A percentile compares a stretch with the other conserved stretches of the same genome.
These are phyloP conservation scores for Cygnus olor DNA, from an alignment of 2,797 vertebrate species.

Conservation along the genomic window DNA sequence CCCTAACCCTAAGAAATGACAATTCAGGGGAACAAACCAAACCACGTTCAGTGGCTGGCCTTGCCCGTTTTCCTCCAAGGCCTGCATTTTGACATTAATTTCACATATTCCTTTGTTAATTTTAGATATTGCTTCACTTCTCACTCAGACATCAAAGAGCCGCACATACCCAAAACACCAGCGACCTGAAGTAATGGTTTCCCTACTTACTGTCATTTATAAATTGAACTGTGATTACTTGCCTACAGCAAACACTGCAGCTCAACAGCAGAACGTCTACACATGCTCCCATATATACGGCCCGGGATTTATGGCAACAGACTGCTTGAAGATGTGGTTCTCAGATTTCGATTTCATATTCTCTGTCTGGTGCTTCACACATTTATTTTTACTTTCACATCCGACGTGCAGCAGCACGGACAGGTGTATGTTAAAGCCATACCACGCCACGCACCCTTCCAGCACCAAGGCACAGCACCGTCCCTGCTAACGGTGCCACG, in stretches of 20 bases:
- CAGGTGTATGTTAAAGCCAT: conserved; percentile 66
- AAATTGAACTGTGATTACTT: conserved; percentile 57
- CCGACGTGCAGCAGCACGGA: conserved; percentile 75
- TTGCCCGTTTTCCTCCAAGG: not conserved
- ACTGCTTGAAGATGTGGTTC: conserved; percentile 10
- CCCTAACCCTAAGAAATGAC: not conserved
- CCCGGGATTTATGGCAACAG: not conserved
- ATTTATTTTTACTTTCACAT: conserved; percentile 80
- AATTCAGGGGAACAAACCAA: not conserved
- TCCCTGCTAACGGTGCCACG: too few species aligned
- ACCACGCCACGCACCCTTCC: conserved; percentile 65
- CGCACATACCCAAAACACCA: not conserved
- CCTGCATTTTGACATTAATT: conserved; percentile 19
- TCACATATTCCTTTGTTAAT: not conserved
- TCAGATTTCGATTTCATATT: conserved; percentile 62
- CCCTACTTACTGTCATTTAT: conserved; percentile 25
- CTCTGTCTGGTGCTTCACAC: conserved; percentile 72
- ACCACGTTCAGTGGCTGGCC: not conserved
- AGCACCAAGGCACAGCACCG: not conserved
- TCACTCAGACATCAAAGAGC: conserved; percentile 41
- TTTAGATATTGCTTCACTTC: conserved; percentile 20
- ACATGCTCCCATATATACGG: not conserved
- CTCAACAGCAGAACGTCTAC: conserved; percentile 26
- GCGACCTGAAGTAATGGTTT: not conserved
- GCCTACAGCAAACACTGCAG: conserved; percentile 43